A percentile compares a stretch with the other conserved stretches of the same genome.
Evolutionary conservation across 2,113 vertebrate species (phyloP).

Genomic region (Podarcis muralis): DNA sequence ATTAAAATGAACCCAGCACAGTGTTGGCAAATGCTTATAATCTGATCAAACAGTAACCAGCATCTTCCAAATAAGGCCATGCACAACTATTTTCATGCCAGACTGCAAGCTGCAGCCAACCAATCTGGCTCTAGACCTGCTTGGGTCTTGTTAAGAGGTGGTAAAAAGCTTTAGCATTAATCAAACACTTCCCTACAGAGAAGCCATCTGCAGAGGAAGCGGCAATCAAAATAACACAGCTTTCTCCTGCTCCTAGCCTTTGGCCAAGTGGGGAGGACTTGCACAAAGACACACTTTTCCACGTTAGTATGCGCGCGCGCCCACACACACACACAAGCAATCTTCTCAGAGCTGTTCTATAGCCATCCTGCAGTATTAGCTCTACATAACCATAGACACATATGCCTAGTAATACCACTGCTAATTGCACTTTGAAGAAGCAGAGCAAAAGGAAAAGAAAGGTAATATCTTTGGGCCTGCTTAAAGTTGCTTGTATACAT

Average conservation of each 20-base stretch:
- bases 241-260: neutral
- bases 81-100: neutral
- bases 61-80: constrained; percentile 2
- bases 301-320: neutral
- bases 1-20: fast-evolving
- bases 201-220: neutral
- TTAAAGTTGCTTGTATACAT: neutral
- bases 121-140: neutral
- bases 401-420: constrained; percentile 33
- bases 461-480: neutral
- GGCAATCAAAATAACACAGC: neutral
- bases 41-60: neutral
- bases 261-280: neutral
- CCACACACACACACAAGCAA: neutral
- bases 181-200: neutral
- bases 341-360: constrained; percentile 19
- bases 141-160: neutral
- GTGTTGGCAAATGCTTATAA: fast-evolving
- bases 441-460: neutral
- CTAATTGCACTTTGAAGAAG: neutral
- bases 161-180: neutral
- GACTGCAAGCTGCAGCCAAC: constrained; percentile 1
- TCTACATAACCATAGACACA: constrained; percentile 2
- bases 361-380: constrained; percentile 4
- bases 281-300: neutral